Evolutionary conservation across 2,113 vertebrate genomes (phyloP).

Genomic region (Chelonoidis abingdonii): DNA sequence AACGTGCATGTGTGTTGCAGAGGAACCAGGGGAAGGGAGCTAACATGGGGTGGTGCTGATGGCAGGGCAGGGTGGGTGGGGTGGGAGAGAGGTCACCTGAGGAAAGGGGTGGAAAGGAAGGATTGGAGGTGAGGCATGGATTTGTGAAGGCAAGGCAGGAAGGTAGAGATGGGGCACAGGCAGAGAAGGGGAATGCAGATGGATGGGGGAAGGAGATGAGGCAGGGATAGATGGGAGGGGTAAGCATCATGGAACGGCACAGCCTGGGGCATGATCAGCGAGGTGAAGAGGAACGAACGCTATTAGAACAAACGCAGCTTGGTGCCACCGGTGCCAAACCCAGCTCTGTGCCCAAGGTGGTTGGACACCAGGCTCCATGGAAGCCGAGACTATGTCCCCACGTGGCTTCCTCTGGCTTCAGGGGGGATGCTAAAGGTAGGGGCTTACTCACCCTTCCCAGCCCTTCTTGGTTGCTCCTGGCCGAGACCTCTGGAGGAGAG

Average conservation of each 20-base stretch:
- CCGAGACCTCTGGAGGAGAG: too few relatives aligned
- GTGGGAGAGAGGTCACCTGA: background rate
- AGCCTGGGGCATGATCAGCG: background rate
- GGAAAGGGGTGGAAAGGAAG: background rate
- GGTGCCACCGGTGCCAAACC: background rate
- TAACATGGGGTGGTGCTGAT: accelerated
- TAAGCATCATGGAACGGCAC: background rate
- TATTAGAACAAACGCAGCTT: background rate
- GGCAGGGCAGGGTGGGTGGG: background rate
- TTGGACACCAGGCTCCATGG: background rate
- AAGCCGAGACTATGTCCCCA: background rate
- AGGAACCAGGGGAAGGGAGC: background rate
- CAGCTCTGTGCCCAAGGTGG: background rate
- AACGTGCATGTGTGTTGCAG: background rate
- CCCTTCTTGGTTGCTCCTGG: background rate
- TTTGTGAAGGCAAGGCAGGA: background rate
- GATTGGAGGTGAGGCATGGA: too few relatives aligned
- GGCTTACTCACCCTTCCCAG: background rate
- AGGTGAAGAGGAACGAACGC: background rate
- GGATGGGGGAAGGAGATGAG: background rate
- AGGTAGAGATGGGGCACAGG: background rate
- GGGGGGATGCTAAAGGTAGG: background rate
- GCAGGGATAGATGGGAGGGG: too few relatives aligned
- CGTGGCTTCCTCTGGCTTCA: background rate
- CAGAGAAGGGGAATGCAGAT: background rate